Evolutionary conservation across 1,140 invertebrate species (phyloP).

Genomic region (Penaeus chinensis): DNA sequence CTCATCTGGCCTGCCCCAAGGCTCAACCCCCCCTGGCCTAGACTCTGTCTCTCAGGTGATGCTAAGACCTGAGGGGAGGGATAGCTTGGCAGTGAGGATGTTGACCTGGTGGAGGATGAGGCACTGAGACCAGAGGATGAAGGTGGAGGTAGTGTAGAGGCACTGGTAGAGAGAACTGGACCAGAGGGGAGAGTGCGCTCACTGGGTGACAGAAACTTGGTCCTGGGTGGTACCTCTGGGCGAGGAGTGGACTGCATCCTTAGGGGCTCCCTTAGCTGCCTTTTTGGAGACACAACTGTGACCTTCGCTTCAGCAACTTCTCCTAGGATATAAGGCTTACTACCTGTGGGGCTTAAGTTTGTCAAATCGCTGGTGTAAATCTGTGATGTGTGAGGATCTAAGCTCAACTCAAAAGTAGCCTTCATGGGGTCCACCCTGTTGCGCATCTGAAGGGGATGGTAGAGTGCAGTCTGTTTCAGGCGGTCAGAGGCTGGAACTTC

Average conservation of each 20-base stretch:
- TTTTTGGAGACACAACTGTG: background rate
- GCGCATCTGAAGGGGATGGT: slow-evolving; percentile 70
- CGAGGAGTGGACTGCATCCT: slow-evolving; percentile 23
- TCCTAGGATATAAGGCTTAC: too few species aligned
- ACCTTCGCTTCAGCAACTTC: background rate
- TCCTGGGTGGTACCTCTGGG: slow-evolving; percentile 63
- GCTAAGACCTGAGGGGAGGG: background rate
- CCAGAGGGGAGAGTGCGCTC: slow-evolving; percentile 46
- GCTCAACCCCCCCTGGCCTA: background rate
- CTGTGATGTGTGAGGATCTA: slow-evolving; percentile 29
- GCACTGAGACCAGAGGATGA: slow-evolving; percentile 31
- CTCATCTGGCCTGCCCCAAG: background rate
- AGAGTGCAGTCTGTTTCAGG: slow-evolving; percentile 75
- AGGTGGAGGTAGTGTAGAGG: background rate
- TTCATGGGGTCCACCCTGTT: slow-evolving; percentile 69
- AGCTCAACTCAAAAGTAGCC: slow-evolving; percentile 67
- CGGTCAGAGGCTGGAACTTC: slow-evolving; percentile 51
- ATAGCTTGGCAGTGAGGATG: background rate
- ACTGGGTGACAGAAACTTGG: slow-evolving; percentile 63
- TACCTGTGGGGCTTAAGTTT: background rate
- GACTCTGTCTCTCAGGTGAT: background rate
- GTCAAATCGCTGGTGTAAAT: background rate
- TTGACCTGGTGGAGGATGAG: background rate
- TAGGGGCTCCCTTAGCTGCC: background rate
- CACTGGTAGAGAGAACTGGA: background rate